phyloP scores from a whole-genome alignment of 2,888 invertebrate genomes.

The Dryadula phaetusa region DNA sequence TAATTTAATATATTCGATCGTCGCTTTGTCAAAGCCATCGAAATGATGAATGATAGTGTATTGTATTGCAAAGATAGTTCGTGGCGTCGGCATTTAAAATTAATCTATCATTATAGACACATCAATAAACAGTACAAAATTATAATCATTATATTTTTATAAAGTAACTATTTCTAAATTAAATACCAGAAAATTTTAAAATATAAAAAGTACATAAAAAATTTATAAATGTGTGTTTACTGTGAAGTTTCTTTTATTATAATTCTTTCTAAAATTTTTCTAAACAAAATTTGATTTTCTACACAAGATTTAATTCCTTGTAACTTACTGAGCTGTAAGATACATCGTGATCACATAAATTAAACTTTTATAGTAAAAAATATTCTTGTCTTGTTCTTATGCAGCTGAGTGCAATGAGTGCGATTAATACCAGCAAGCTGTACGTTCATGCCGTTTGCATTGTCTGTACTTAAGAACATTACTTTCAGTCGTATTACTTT shows the following conservation, averaged over 20 bases:
- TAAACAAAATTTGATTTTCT: neutral
- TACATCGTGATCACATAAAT: neutral
- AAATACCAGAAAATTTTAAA: too few relatives aligned
- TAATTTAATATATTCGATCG: neutral
- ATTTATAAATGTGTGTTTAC: too few relatives aligned
- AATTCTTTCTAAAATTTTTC: too few relatives aligned
- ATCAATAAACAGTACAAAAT: neutral
- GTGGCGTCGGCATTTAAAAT: constrained; percentile 16
- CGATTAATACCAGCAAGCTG: constrained; percentile 43
- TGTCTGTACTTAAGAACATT: constrained; percentile 35
- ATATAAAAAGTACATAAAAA: too few relatives aligned
- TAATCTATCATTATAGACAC: constrained; percentile 14
- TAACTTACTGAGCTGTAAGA: neutral
- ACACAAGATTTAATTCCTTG: neutral
- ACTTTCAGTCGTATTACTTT: constrained; percentile 32
- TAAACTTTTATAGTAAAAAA: constrained; percentile 6
- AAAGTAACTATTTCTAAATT: neutral
- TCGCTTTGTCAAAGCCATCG: constrained; percentile 7
- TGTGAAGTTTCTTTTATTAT: too few relatives aligned
- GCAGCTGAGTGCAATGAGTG: constrained; percentile 38
- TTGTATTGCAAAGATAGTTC: constrained; percentile 22
- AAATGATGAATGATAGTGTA: constrained; percentile 30
- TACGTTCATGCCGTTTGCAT: constrained; percentile 37
- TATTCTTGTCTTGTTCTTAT: constrained; percentile 21
- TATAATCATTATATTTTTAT: too few relatives aligned